A percentile compares a stretch with the other conserved stretches of the same genome.
Conservation (phyloP, 2,888 invertebrate species). For the Steinernema carpocapsae region DNA sequence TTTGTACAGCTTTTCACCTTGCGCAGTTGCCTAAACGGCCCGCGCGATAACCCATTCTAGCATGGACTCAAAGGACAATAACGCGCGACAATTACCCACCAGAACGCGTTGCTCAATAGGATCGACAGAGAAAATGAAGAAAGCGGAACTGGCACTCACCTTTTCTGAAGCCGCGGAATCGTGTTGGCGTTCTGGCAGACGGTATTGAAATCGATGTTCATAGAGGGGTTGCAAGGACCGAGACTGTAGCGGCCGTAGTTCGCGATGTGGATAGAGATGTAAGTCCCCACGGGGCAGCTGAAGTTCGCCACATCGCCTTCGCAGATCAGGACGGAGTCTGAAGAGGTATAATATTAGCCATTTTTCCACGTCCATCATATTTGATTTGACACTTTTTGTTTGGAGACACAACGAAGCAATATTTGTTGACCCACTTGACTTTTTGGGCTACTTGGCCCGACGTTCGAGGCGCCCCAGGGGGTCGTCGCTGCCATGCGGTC, state of each 20-base stretch:
- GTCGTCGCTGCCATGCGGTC: conserved; percentile 14
- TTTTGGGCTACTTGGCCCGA: conserved; percentile 29
- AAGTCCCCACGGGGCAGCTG: conserved; percentile 42
- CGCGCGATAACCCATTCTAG: conserved; percentile 34
- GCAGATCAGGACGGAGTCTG: conserved; percentile 46
- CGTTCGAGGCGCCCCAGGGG: conserved; percentile 24
- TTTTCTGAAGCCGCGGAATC: conserved; percentile 42
- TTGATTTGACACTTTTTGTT: background rate
- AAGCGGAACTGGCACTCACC: conserved; percentile 39
- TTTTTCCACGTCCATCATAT: background rate
- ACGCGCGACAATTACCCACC: conserved; percentile 30
- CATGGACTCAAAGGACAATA: conserved; percentile 27
- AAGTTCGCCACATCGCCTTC: conserved; percentile 48
- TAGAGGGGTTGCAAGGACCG: conserved; percentile 47
- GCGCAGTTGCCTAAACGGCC: conserved; percentile 33
- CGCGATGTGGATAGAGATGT: conserved; percentile 46
- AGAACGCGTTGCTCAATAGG: conserved; percentile 14
- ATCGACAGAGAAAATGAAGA: background rate
- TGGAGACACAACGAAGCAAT: conserved; percentile 8
- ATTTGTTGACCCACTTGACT: conserved; percentile 33
- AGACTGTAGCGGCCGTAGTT: conserved; percentile 53
- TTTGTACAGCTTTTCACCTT: conserved; percentile 35
- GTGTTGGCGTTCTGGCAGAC: conserved; percentile 47
- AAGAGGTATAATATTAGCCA: conserved; percentile 8
- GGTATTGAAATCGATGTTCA: conserved; percentile 39